Evolutionary conservation across 2,888 invertebrate species (phyloP).

Genomic region (Hypena proboscidalis): DNA sequence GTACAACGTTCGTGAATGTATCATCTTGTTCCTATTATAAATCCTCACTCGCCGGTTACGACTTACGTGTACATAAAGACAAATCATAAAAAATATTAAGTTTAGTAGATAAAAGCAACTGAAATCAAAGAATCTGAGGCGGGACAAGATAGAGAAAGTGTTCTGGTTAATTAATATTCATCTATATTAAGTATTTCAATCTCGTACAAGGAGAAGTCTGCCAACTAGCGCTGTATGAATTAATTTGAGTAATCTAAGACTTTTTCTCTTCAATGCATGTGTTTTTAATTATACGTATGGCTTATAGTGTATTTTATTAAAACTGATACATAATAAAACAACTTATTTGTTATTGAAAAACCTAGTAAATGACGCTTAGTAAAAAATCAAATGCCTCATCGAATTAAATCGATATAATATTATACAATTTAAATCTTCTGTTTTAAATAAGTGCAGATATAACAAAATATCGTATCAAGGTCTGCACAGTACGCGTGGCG

Average conservation of each 20-base stretch:
- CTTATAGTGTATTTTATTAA: neutral
- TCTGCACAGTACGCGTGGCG: conserved; percentile 45
- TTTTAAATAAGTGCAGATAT: neutral
- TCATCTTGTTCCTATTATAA: too few species aligned
- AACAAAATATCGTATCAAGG: conserved; percentile 32
- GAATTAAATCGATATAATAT: conserved; percentile 6
- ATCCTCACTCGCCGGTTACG: too few species aligned
- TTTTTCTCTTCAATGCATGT: conserved; percentile 12
- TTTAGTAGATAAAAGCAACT: too few species aligned
- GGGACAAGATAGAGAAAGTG: conserved; percentile 9
- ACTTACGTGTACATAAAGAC: too few species aligned
- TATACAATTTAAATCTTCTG: conserved; percentile 2
- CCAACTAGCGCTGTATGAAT: conserved; percentile 23
- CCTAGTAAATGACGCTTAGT: neutral
- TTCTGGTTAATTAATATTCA: conserved; percentile 19
- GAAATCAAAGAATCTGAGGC: conserved; percentile 2
- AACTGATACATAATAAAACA: too few species aligned
- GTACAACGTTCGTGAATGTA: too few species aligned
- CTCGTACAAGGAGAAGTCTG: conserved; percentile 31
- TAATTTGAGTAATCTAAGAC: conserved; percentile 7
- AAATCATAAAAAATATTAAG: too few species aligned
- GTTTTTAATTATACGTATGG: conserved; percentile 5
- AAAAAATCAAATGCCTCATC: neutral
- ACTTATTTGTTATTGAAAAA: too few species aligned
- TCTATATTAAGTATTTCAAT: conserved; percentile 26